phyloP scores from a whole-genome alignment of 2,797 vertebrate species.

The Schizothorax lantsangensis region DNA sequence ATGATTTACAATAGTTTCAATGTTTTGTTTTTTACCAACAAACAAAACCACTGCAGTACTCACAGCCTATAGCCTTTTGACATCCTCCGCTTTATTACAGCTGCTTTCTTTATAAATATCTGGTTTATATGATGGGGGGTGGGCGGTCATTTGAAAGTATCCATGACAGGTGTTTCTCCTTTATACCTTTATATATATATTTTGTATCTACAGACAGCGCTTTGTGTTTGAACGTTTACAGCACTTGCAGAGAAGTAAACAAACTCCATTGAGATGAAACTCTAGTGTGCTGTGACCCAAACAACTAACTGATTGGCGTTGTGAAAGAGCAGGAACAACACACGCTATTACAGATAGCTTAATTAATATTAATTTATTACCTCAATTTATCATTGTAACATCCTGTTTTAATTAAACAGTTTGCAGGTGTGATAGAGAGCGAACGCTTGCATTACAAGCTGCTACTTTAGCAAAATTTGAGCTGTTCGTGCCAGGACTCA shows the following conservation, averaged over 20 bases:
- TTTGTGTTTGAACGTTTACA: background rate
- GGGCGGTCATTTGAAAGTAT: background rate
- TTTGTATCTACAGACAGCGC: background rate
- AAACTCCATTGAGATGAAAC: background rate
- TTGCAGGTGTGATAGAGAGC: background rate
- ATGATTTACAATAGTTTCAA: background rate
- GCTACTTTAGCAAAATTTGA: constrained; percentile 20
- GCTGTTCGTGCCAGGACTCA: constrained; percentile 10
- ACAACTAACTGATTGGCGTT: background rate
- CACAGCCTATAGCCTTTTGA: no score
- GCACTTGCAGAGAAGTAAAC: background rate
- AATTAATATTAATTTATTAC: background rate
- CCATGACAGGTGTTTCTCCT: background rate
- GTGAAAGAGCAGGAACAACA: background rate
- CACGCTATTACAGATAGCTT: background rate
- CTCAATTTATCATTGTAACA: background rate
- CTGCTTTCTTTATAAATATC: background rate
- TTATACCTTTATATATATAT: background rate
- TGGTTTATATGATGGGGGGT: no score
- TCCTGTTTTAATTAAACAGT: background rate
- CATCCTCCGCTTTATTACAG: no score
- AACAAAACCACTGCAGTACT: background rate
- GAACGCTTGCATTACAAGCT: background rate
- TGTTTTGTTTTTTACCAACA: background rate
- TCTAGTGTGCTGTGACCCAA: background rate